Evolutionary conservation across 2,888 invertebrate species (phyloP), one percentile per base, ranked within the genome.

Genomic region (Meloe dianella): DNA sequence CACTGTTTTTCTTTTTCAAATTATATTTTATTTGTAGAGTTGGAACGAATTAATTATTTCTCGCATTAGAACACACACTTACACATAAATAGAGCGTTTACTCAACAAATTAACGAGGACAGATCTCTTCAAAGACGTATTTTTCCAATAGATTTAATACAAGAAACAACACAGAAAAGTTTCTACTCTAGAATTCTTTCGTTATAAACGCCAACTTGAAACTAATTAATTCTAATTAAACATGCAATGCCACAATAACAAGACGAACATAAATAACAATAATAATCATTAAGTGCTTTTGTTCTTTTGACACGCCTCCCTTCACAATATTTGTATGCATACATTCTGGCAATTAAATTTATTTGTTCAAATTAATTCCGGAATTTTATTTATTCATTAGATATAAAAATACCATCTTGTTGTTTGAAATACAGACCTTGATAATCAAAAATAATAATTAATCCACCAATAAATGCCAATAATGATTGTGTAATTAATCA

Each of bases 191-290:
- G 8, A 41, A 41, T 41, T 17, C 17, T n/a, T n/a, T 41, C 0
- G 10, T 41, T 41, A n/a, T n/a, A 7, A 41, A 41, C 41, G n/a
- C 17, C n/a, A 41, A 41, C 41, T 41, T 41, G 17, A 41, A 41
- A 41, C 41, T 41, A 41, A 41, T 41, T 41, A 41, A n/a, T 41
- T n/a, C 41, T 41, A 41, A 41, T 41, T 41, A 41, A 41, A 41
- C 17, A 41, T 41, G 41, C 41, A 41, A 41, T 41, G 17, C 17
- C n/a, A 41, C 35, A 35, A 35, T 35, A 35, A 35, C 14, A 35
- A 10, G n/a, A 41, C 17, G 41, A 17, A 41, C 17, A 41, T 41
- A 41, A 41, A 41, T 41, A 41, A 41, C 41, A 41, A 41, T 41
- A 3, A 27, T 4, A 27, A 27, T 38, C 14, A 38, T 17, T n/a